These are phyloP conservation scores for Baronia brevicornis DNA, from an alignment of 2,888 invertebrate species.

Conservation along the genomic window DNA sequence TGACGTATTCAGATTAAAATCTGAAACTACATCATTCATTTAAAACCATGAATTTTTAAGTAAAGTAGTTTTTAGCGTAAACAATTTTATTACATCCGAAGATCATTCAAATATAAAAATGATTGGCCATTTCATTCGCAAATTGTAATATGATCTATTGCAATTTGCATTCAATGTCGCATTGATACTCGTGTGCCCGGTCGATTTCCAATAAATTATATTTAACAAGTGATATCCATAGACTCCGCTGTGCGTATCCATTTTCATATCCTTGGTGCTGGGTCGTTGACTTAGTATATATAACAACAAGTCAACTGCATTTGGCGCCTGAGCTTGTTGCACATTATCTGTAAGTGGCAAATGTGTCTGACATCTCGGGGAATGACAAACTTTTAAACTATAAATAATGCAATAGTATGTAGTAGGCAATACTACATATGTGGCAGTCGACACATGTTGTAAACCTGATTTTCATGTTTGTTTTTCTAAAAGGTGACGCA, in stretches of 20 bases:
- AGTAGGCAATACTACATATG: constrained; percentile 1
- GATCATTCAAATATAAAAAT: too few species aligned
- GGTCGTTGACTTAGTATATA: constrained; percentile 57
- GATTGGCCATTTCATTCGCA: too few species aligned
- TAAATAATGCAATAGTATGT: constrained; percentile 14
- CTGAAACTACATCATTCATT: too few species aligned
- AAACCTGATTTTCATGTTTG: background rate
- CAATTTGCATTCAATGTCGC: constrained; percentile 16
- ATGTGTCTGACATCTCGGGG: constrained; percentile 32
- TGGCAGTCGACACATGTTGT: background rate
- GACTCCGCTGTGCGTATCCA: constrained; percentile 36
- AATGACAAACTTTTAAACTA: constrained; percentile 14
- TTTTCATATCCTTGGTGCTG: constrained; percentile 43
- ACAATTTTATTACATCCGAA: too few species aligned
- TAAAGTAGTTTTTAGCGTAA: too few species aligned
- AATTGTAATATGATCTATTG: constrained; percentile 5
- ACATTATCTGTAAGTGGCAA: constrained; percentile 35
- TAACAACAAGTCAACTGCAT: constrained; percentile 45
- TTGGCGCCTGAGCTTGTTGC: constrained; percentile 39
- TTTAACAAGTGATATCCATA: constrained; percentile 3
- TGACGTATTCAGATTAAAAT: too few species aligned
- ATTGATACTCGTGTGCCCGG: constrained; percentile 10
- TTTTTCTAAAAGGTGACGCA: background rate
- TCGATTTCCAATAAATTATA: constrained; percentile 22
- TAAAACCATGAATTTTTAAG: too few species aligned